These are phyloP conservation scores for Tethya wilhelma DNA, from an alignment of 37 sponge, comb jelly and placozoan genomes.

Conservation along the genomic window DNA sequence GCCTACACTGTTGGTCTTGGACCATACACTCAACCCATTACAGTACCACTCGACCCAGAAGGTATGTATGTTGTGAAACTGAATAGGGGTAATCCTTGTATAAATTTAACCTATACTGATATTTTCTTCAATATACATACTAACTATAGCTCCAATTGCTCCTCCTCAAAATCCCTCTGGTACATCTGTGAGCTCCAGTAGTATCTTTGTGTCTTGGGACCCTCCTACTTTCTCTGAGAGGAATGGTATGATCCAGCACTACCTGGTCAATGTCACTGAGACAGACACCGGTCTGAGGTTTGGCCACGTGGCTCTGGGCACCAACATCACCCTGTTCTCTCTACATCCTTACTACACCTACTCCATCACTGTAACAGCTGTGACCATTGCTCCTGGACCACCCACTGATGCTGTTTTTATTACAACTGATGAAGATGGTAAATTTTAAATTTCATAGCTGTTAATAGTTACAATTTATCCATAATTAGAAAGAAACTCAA, in stretches of 20 bases:
- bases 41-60: conserved; percentile 33
- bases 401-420: not conserved
- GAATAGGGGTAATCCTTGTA: not conserved
- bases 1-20: conserved; percentile 29
- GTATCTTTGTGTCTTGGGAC: conserved; percentile 17
- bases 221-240: conserved; percentile 11
- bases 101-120: not conserved
- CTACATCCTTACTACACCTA: conserved; percentile 39
- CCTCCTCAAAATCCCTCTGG: not conserved
- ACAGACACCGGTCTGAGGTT: conserved; percentile 9
- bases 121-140: conserved; percentile 24
- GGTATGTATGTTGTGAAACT: not conserved
- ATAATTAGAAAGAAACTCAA: no score
- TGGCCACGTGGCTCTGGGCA: not conserved
- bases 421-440: conserved; percentile 29
- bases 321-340: not conserved
- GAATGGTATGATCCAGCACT: conserved; percentile 44
- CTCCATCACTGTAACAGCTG: conserved; percentile 28
- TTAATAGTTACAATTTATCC: no score
- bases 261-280: conserved; percentile 19
- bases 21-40: conserved; percentile 25
- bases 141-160: conserved; percentile 32
- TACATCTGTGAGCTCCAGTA: not conserved
- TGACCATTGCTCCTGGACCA: conserved; percentile 40
- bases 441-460: not conserved